phyloP scores from a whole-genome alignment of 2,113 vertebrate species.

The Hyaena hyaena region DNA sequence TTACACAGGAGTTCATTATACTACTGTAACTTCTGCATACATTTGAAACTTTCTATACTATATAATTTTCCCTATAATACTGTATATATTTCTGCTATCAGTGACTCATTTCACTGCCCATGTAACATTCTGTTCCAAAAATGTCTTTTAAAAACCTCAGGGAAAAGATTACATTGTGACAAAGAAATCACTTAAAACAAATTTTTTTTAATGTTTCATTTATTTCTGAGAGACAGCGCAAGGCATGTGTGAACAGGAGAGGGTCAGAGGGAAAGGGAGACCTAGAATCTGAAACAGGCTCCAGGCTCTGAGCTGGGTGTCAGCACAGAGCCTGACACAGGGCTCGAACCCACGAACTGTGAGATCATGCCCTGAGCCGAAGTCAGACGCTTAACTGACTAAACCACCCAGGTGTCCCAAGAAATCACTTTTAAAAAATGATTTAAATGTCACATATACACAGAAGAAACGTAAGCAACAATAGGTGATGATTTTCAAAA shows the following conservation, averaged over 20 bases:
- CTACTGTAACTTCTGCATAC: not conserved
- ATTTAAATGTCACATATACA: not conserved
- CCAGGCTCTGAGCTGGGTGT: too few species aligned
- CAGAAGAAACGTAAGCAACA: not conserved
- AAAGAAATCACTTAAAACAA: conserved; percentile 10
- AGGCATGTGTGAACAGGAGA: too few species aligned
- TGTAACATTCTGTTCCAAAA: not conserved
- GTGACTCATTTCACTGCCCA: not conserved
- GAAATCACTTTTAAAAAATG: not conserved
- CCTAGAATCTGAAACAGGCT: too few species aligned
- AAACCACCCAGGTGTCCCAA: not conserved
- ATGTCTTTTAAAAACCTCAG: not conserved
- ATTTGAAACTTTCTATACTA: conserved; percentile 9
- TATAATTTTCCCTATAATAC: not conserved
- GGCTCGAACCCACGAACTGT: too few species aligned
- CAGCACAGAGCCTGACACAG: too few species aligned
- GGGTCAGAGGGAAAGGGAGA: too few species aligned
- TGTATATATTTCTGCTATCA: not conserved
- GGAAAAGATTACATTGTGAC: not conserved
- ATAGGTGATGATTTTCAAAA: not conserved
- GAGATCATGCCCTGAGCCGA: too few species aligned
- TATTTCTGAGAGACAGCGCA: too few species aligned
- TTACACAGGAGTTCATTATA: not conserved
- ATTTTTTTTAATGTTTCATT: too few species aligned
- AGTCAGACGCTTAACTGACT: too few species aligned